phyloP scores from a whole-genome alignment of 64 coral and sea anemone genomes.

The Montipora sp. region DNA sequence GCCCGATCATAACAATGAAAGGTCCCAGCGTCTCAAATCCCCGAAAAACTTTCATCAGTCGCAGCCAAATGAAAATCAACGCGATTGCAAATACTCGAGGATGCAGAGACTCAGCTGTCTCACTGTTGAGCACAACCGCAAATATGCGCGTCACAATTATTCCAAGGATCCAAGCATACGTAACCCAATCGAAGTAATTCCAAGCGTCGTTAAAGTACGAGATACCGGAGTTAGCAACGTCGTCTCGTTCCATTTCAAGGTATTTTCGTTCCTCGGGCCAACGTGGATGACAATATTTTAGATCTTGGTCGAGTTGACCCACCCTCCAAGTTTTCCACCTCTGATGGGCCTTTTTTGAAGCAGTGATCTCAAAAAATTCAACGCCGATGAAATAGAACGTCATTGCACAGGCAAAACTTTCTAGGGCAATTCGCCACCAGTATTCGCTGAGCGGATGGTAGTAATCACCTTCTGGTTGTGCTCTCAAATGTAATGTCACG shows the following conservation, averaged over 20 bases:
- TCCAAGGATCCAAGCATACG: conserved; percentile 81
- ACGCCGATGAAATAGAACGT: conserved; percentile 90
- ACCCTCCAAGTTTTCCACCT: conserved; percentile 84
- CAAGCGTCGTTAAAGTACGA: conserved; percentile 97
- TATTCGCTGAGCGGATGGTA: conserved; percentile 77
- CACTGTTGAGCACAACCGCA: conserved; percentile 50
- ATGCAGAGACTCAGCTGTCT: conserved; percentile 57
- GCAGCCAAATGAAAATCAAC: conserved; percentile 94
- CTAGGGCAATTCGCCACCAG: conserved; percentile 96
- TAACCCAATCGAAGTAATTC: conserved; percentile 99
- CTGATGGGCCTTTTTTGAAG: conserved; percentile 67
- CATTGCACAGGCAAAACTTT: conserved; percentile 67
- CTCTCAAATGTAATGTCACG: conserved; percentile 77
- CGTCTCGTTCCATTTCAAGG: conserved; percentile 89
- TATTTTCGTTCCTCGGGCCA: conserved; percentile 96
- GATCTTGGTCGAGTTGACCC: conserved; percentile 66
- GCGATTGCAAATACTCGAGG: conserved; percentile 88
- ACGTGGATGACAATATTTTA: conserved; percentile 76
- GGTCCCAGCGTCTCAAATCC: conserved; percentile 84
- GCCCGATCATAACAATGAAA: conserved; percentile 97
- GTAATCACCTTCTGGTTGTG: conserved; percentile 41
- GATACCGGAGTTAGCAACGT: conserved; percentile 81
- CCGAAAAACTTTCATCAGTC: conserved; percentile 97
- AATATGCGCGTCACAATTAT: conserved; percentile 85
- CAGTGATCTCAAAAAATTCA: conserved; percentile 82